Base-by-base conservation (phyloP, 2,113 vertebrate species). In the Istiophorus platypterus region DNA sequence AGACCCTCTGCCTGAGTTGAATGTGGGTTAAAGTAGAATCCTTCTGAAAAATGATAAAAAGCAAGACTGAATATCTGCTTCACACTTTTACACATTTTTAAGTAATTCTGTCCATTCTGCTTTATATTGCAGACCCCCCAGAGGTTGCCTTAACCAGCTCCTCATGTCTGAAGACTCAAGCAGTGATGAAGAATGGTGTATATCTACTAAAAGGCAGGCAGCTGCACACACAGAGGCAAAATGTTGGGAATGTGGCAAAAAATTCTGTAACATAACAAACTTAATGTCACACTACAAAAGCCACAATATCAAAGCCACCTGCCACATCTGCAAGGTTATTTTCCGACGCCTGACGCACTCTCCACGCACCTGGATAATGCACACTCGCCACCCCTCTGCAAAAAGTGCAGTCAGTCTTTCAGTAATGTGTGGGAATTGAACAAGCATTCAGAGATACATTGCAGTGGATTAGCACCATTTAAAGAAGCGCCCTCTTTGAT, bases 181-280 rank as follows among this genome's bases (percentile, higher is more conserved):
- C 82, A 78, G 74, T 0, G 87, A 93, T 31, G 92, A 80, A 3
- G 80, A 78, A n/a, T 72, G 72, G 66, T 11, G 18, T 71, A 8
- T 3, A 18, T 31, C 54, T 7, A 5, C 66, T 20, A 79, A 88
- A 13, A 59, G 51, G 13, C 42, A 56, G 26, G 0, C 2, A 41
- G 7, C 20, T 39, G 15, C 29, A 15, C 4, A 34, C 26, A 9
- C 68, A 18, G 10, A n/a, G 59, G 65, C 20, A 0, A 84, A 83
- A 72, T 93, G 92, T 70, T 92, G 88, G 81, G 90, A 93, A 72
- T 93, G 92, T 82, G 91, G 90, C 10, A 56, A 91, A 79, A 52
- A 10, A 34, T 87, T 91, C 75, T 6, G n/a, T n/a, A 81, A 65
- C n/a, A 54, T 86, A 24, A 51, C 29, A 22, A 65, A 15, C 29